A percentile compares a stretch with the other conserved stretches of the same genome.
These are phyloP conservation scores for Raphicerus campestris DNA, from an alignment of 2,113 vertebrate species.

Conservation along the genomic window DNA sequence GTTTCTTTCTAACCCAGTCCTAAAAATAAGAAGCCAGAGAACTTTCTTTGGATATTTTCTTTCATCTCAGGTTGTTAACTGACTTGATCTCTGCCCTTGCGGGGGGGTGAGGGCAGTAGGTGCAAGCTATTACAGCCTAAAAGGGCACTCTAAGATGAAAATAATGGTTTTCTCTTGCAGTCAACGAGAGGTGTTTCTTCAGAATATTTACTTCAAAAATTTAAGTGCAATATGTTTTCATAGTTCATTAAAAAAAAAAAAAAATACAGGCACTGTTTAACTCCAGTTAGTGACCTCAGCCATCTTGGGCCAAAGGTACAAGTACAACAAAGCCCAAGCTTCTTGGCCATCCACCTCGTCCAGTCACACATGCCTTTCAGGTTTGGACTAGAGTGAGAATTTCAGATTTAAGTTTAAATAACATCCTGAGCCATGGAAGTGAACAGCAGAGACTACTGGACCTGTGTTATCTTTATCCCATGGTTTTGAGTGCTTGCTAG, in stretches of 20 bases:
- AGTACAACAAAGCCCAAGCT: not conserved
- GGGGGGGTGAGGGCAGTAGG: not conserved
- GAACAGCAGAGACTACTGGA: not conserved
- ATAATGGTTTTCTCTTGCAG: not conserved
- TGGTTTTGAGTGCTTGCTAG: not conserved
- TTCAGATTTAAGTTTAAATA: not conserved
- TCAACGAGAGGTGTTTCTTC: not conserved
- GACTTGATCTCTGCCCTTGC: not conserved
- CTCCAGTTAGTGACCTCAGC: not conserved
- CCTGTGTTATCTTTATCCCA: not conserved
- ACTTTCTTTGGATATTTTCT: constrained; percentile 12
- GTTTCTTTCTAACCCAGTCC: constrained; percentile 33
- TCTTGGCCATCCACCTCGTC: not conserved
- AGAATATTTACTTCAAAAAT: not conserved
- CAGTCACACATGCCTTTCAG: not conserved
- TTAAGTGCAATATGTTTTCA: not conserved
- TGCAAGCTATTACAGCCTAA: not conserved
- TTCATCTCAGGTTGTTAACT: constrained; percentile 38
- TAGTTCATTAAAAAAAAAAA: not conserved
- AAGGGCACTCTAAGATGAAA: not conserved
- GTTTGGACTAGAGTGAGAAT: not conserved
- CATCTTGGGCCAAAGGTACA: not conserved
- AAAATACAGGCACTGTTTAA: not conserved
- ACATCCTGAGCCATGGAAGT: not conserved
- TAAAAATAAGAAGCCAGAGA: constrained; percentile 51